Evolutionary conservation across 2,113 vertebrate species (phyloP), one percentile per base, ranked within the genome.

Genomic region (Tyrannus savana): DNA sequence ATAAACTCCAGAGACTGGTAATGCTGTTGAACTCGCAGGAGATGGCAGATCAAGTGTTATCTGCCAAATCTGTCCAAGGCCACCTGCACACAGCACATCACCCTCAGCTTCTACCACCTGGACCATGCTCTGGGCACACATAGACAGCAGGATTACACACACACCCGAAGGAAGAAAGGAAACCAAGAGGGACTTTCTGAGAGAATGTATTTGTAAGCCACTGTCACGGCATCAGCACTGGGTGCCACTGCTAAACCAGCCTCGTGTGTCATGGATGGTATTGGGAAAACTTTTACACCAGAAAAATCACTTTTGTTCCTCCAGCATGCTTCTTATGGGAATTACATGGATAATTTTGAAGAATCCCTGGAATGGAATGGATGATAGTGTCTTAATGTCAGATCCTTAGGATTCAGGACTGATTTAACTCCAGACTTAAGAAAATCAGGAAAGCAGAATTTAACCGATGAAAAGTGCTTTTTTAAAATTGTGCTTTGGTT

Each of bases 11-110:
- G 76, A 55, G 58, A 47, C 21, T 18, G 41, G 47, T 30, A 41
- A 37, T n/a, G 31, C 39, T 55, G 31, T 1, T 55, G 72, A 22
- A 47, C 24, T 14, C 55, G 25, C 60, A 37, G 8, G 37, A 81
- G 27, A 12, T 42, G 64, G 8, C 8, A 66, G 63, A 31, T 0
- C 3, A n/a, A 77, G 30, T 4, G 59, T 37, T 50, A 1, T 2
- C 49, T 39, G 44, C 37, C 90, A 74, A 28, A 62, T 4, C 46
- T 50, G 44, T 0, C 35, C 87, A 35, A 47, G 59, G 53, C 58
- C 74, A 63, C 22, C 73, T 78, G 35, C 22, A 28, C 5, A 25
- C 24, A 7, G 5, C 12, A 52, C 41, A 52, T 8, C 50, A 41
- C 41, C 52, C 49, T n/a, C 13, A 53, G 27, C 10, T 66, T 21